Percentiles rank a stretch among this genome's conserved stretches.
These are phyloP conservation scores for Phalanger gymnotis DNA, from an alignment of 2,797 vertebrate genomes.

Conservation along the genomic window DNA sequence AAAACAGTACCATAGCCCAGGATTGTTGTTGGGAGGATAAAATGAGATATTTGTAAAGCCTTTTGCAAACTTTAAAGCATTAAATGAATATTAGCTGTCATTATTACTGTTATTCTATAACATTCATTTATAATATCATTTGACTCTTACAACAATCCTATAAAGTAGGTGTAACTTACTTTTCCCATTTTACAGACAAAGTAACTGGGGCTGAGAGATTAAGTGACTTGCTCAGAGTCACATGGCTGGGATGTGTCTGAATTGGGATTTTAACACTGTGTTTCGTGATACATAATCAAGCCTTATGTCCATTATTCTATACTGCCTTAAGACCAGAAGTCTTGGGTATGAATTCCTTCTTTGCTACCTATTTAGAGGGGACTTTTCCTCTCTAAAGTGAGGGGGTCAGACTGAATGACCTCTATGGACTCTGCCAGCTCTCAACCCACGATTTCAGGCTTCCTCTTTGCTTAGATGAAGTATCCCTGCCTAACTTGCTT, in stretches of 20 bases:
- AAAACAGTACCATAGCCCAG: neutral
- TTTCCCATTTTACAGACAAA: neutral
- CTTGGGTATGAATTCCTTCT: neutral
- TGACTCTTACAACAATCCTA: neutral
- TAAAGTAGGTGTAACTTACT: neutral
- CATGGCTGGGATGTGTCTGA: neutral
- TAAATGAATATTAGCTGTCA: neutral
- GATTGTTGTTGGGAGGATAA: neutral
- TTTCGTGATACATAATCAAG: neutral
- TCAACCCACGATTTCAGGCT: neutral
- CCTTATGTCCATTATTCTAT: neutral
- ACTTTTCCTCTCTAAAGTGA: neutral
- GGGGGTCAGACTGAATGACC: neutral
- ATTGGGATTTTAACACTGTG: neutral
- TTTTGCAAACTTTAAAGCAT: neutral
- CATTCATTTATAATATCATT: neutral
- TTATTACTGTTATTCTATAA: neutral
- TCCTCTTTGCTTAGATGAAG: neutral
- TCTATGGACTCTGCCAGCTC: neutral
- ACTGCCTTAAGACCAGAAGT: neutral
- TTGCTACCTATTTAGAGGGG: neutral
- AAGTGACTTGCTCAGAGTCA: neutral
- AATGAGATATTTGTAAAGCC: neutral
- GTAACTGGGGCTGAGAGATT: neutral
- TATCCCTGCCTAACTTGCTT: neutral